Evolutionary conservation across 2,888 invertebrate species (phyloP).

Genomic region (Sthenelais limicola): DNA sequence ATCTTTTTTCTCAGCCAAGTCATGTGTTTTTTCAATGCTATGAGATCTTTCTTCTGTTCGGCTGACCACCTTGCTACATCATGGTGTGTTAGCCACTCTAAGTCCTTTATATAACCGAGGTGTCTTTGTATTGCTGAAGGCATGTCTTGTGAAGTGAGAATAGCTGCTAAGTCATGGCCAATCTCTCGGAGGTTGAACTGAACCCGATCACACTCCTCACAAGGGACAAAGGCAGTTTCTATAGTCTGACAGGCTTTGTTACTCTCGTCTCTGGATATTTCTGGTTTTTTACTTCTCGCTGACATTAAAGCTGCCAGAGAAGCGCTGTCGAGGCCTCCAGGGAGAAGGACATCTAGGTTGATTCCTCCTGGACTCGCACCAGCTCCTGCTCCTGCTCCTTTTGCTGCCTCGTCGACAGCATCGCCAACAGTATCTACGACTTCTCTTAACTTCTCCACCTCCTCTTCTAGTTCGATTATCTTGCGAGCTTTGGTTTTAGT

Average conservation of each 20-base stretch:
- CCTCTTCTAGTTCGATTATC: slow-evolving; percentile 60
- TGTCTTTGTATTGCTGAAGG: slow-evolving; percentile 67
- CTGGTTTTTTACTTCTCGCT: background rate
- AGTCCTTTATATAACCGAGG: slow-evolving; percentile 59
- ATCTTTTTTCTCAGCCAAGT: slow-evolving; percentile 58
- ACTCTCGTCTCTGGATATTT: slow-evolving; percentile 58
- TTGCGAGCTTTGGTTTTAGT: slow-evolving; percentile 58
- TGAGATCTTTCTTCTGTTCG: slow-evolving; percentile 69
- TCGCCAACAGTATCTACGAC: background rate
- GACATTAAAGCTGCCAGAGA: slow-evolving; percentile 1
- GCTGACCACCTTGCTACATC: slow-evolving; percentile 68
- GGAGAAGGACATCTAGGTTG: slow-evolving; percentile 11
- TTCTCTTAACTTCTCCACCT: slow-evolving; percentile 51
- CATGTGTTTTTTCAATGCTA: slow-evolving; percentile 62
- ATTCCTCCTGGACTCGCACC: background rate
- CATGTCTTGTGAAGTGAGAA: slow-evolving; percentile 67
- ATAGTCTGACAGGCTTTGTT: slow-evolving; percentile 70
- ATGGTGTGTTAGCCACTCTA: slow-evolving; percentile 64
- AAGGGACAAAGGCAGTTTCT: slow-evolving; percentile 71
- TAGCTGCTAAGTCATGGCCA: slow-evolving; percentile 60
- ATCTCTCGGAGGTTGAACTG: slow-evolving; percentile 66
- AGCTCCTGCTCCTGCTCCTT: no score
- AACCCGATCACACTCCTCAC: slow-evolving; percentile 69
- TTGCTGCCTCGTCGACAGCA: slow-evolving; percentile 9
- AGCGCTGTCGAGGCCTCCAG: slow-evolving; percentile 19